A percentile compares a stretch with the other conserved stretches of the same genome.
Conservation (phyloP, 2,888 invertebrate genomes). For the Epinotia brunnichana region DNA sequence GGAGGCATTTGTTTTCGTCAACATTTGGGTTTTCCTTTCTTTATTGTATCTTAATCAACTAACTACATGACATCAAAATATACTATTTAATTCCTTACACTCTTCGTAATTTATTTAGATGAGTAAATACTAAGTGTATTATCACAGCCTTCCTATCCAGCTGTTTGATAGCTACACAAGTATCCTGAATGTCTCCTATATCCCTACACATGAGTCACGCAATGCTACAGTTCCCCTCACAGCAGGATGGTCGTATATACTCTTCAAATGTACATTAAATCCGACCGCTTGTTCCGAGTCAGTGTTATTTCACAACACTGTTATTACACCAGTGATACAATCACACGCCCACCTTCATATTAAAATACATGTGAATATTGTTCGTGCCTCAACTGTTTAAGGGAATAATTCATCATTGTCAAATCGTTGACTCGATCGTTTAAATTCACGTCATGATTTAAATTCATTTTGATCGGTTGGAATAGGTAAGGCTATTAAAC, state of each 20-base stretch:
- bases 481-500: slow-evolving; percentile 41
- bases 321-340: slow-evolving; percentile 63
- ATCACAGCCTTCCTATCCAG: slow-evolving; percentile 1
- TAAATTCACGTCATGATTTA: slow-evolving; percentile 57
- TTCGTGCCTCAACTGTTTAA: slow-evolving; percentile 58
- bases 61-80: no score
- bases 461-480: slow-evolving; percentile 41
- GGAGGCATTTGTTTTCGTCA: background rate
- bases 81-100: no score
- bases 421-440: slow-evolving; percentile 70
- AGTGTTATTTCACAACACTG: slow-evolving; percentile 63
- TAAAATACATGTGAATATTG: slow-evolving; percentile 59
- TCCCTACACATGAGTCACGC: slow-evolving; percentile 34
- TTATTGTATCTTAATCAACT: background rate
- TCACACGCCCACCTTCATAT: slow-evolving; percentile 65
- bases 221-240: slow-evolving; percentile 10
- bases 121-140: background rate
- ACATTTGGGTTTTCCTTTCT: no score
- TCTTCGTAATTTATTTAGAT: background rate
- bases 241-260: slow-evolving; percentile 1
- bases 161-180: slow-evolving; percentile 25
- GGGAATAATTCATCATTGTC: slow-evolving; percentile 78
- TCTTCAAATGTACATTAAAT: slow-evolving; percentile 44
- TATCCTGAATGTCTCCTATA: slow-evolving; percentile 35
- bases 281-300: slow-evolving; percentile 54